phyloP scores from a whole-genome alignment of 2,797 vertebrate genomes.

The Gobionotothen gibberifrons region DNA sequence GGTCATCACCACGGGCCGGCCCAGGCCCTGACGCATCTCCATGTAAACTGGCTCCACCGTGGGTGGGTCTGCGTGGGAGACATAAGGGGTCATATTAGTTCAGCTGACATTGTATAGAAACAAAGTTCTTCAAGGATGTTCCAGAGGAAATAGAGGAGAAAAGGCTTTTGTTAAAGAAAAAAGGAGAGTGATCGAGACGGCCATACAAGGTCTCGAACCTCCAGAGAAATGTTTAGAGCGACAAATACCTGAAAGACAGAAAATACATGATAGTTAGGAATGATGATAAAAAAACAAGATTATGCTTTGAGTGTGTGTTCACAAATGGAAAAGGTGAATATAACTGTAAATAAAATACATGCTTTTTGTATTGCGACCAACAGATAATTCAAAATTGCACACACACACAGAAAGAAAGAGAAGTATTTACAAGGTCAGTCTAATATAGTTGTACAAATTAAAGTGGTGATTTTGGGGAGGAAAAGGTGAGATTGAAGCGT shows the following conservation, averaged over 20 bases:
- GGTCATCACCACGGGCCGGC: conserved; percentile 91
- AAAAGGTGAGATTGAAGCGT: conserved; percentile 7
- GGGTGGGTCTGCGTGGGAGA: conserved; percentile 88
- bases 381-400: background rate
- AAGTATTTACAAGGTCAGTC: background rate
- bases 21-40: conserved; percentile 95
- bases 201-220: conserved; percentile 33
- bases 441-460: background rate
- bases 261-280: conserved; percentile 3
- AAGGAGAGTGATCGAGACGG: conserved; percentile 9
- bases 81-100: conserved; percentile 24
- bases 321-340: conserved; percentile 4
- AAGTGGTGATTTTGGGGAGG: background rate
- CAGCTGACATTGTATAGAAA: conserved; percentile 23
- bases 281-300: conserved; percentile 20
- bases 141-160: background rate
- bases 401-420: background rate
- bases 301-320: conserved; percentile 15
- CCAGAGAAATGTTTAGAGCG: conserved; percentile 21
- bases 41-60: conserved; percentile 92
- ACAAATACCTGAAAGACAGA: conserved; percentile 30
- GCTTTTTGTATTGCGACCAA: background rate
- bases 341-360: background rate
- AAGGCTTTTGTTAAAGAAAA: conserved; percentile 6
- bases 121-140: conserved; percentile 20